Conservation (phyloP, 2,888 invertebrate species). For the Melinopterus prodromus region DNA sequence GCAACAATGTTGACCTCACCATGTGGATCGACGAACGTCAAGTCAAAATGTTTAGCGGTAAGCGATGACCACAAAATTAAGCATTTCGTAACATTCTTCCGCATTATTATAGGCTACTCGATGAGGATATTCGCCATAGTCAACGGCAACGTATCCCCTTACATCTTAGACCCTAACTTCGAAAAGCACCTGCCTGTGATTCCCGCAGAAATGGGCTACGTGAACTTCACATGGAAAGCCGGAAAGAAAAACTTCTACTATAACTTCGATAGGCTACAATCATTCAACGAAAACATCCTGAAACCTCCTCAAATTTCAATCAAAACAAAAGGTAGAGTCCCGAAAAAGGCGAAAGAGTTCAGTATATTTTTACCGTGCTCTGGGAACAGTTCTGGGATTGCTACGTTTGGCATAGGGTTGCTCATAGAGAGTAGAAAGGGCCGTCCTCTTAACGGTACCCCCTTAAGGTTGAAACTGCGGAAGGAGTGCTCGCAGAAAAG, state of each 20-base stretch:
- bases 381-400: conserved; percentile 87
- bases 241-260: conserved; percentile 84
- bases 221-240: conserved; percentile 92
- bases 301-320: conserved; percentile 90
- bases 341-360: conserved; percentile 88
- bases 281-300: conserved; percentile 83
- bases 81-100: conserved; percentile 37
- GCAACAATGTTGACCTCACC: conserved; percentile 71
- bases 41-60: conserved; percentile 90
- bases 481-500: conserved; percentile 95
- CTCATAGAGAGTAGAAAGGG: conserved; percentile 81
- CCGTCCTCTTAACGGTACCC: conserved; percentile 84
- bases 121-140: conserved; percentile 91
- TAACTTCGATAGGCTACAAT: conserved; percentile 85
- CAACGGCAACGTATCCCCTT: conserved; percentile 85
- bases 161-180: conserved; percentile 89
- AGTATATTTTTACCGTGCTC: conserved; percentile 88
- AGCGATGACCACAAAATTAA: conserved; percentile 47
- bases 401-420: conserved; percentile 86
- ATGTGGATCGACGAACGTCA: conserved; percentile 93
- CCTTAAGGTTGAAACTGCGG: conserved; percentile 83
- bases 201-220: conserved; percentile 89
- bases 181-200: conserved; percentile 90
- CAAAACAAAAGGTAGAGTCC: conserved; percentile 84
- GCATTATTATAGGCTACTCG: conserved; percentile 69